These are phyloP conservation scores for Luehdorfia chinensis DNA, from an alignment of 1,140 invertebrate species.

Conservation along the genomic window DNA sequence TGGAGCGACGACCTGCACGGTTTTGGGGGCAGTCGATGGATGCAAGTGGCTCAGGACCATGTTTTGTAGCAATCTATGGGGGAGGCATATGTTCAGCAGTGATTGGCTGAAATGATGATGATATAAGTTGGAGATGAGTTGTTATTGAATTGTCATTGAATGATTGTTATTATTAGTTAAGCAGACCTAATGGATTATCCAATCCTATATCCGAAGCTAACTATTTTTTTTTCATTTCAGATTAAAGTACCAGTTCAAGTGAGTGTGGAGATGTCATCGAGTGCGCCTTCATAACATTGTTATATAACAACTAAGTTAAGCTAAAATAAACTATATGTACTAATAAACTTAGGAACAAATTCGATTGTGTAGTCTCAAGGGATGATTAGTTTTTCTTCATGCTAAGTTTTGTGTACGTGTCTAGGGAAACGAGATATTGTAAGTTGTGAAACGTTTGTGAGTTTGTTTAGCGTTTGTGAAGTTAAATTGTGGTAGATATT, in stretches of 20 bases:
- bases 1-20: too few species aligned
- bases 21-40: too few species aligned
- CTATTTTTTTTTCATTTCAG: conserved; percentile 32
- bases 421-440: conserved; percentile 26
- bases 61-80: too few species aligned
- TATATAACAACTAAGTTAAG: conserved; percentile 45
- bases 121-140: too few species aligned
- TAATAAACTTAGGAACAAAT: conserved; percentile 68
- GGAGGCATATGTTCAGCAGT: too few species aligned
- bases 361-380: conserved; percentile 58
- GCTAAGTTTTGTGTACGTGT: conserved; percentile 62
- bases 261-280: conserved; percentile 48
- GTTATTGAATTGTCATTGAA: too few species aligned
- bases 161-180: too few species aligned
- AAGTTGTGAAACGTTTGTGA: conserved; percentile 23
- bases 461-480: not conserved
- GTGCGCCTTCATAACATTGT: conserved; percentile 63
- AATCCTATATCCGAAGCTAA: too few species aligned
- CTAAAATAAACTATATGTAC: conserved; percentile 51
- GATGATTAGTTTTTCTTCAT: conserved; percentile 56
- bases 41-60: too few species aligned
- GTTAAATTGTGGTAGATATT: not conserved
- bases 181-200: too few species aligned
- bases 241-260: conserved; percentile 49
- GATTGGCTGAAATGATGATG: too few species aligned